phyloP scores from a whole-genome alignment of 2,888 invertebrate genomes.

The Microctonus hyperodae region DNA sequence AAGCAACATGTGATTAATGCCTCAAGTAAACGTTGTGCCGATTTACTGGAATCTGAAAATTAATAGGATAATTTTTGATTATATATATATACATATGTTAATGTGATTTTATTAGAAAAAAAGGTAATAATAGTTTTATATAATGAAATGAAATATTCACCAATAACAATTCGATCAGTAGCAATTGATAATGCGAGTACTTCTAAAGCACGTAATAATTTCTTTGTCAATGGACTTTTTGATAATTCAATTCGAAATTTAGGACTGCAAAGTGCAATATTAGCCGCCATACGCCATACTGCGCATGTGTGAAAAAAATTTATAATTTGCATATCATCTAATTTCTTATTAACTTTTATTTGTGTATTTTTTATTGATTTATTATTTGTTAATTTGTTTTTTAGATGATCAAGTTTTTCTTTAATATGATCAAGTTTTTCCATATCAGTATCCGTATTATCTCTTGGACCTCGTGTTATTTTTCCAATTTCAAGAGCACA shows the following conservation, averaged over 20 bases:
- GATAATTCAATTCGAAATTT: slow-evolving; percentile 65
- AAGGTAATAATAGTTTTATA: background rate
- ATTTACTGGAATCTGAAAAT: slow-evolving; percentile 55
- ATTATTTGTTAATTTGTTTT: slow-evolving; percentile 11
- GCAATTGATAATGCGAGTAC: slow-evolving; percentile 50
- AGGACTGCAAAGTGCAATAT: slow-evolving; percentile 67
- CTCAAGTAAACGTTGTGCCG: slow-evolving; percentile 56
- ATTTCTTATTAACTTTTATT: slow-evolving; percentile 11
- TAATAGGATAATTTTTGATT: background rate
- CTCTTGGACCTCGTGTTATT: slow-evolving; percentile 18
- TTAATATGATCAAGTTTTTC: slow-evolving; percentile 3
- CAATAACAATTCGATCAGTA: slow-evolving; percentile 53
- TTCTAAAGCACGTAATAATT: slow-evolving; percentile 49
- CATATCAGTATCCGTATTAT: background rate
- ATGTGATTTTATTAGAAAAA: no score
- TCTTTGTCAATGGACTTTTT: slow-evolving; percentile 55
- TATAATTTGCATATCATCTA: slow-evolving; percentile 31
- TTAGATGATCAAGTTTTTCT: slow-evolving; percentile 21
- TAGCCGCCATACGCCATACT: slow-evolving; percentile 58
- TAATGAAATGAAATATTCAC: background rate
- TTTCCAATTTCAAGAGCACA: slow-evolving; percentile 37
- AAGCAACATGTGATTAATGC: slow-evolving; percentile 59
- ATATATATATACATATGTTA: slow-evolving; percentile 19
- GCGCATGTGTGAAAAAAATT: slow-evolving; percentile 54
- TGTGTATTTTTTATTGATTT: slow-evolving; percentile 9